Evolutionary conservation across 1,140 invertebrate species (phyloP), one percentile per base, ranked within the genome.

Genomic region (Drosophila saltans): DNA sequence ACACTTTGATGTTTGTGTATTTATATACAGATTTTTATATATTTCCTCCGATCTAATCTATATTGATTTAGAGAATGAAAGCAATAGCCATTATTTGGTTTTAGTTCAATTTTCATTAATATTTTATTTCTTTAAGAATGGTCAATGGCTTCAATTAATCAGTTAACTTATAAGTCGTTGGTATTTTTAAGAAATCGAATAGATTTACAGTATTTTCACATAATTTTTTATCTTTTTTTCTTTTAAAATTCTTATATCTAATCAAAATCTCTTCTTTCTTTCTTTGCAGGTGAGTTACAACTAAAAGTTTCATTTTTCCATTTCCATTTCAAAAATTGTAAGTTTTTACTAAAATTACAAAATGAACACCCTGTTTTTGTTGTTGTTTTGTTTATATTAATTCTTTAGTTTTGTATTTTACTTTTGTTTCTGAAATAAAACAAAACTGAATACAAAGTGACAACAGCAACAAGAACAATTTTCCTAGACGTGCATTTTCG

Each of bases 401-500:
- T 52, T 9, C 45, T 52, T 62, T 62, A 8, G 60, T 11, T 33
- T 9, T 39, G 1, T 48, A 21, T 24, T 26, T 57, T 39, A 11
- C 33, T 66, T n/a, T 24, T 43, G 39, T 41, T 78, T 72, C 58
- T 66, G 30, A 36, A 66, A 52, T 41, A 39, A 55, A 58, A 16
- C 26, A 36, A 52, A 43, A 39, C 64, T 69, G 41, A 62, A 40
- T 56, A 21, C 28, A n/a, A 58, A 16, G 26, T 57, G 28, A 57
- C 26, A 39, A 39, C 33, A 36, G 24, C 9, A 52, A 52, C 21
- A 21, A 16, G 16, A 16, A 72, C 75, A 64, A 79, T 72, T 79
- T 33, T 82, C 21, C 66, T 36, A 80, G 75, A 86, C 83, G 83
- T 86, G 84, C 83, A 83, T 61, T 83, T 86, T 80, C 3, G 84